These are phyloP conservation scores for Spea hammondii DNA, from an alignment of 2,797 vertebrate genomes.

Conservation along the genomic window DNA sequence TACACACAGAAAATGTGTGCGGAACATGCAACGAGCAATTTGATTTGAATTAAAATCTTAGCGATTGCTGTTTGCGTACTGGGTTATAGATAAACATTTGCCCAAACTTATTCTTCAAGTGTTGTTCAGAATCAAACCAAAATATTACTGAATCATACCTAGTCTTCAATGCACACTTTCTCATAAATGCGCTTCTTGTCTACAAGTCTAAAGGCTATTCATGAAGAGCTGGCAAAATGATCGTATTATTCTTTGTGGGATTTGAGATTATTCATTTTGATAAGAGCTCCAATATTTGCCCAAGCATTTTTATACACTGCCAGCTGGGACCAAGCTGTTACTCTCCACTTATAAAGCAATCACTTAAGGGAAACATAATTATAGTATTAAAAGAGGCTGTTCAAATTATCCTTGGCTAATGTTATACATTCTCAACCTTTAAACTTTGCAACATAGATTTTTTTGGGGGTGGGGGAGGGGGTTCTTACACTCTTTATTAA, in stretches of 20 bases:
- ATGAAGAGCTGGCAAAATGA: conserved; percentile 38
- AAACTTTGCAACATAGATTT: conserved; percentile 13
- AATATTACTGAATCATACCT: conserved; percentile 1
- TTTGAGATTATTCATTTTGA: conserved; percentile 46
- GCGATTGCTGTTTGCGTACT: no score
- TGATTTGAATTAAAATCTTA: no score
- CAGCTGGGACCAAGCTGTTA: conserved; percentile 46
- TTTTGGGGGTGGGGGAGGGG: background rate
- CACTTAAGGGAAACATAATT: conserved; percentile 52
- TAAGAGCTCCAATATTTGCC: conserved; percentile 50
- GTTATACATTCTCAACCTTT: conserved; percentile 42
- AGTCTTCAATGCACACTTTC: conserved; percentile 14
- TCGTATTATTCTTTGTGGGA: conserved; percentile 48
- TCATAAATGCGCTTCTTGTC: conserved; percentile 43
- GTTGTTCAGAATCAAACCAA: background rate
- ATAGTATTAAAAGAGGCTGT: conserved; percentile 48
- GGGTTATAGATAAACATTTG: no score
- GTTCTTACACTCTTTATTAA: conserved; percentile 23
- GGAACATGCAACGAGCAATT: no score
- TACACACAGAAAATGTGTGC: no score
- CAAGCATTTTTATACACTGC: conserved; percentile 48
- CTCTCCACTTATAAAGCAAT: conserved; percentile 54
- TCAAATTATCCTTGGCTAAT: conserved; percentile 50
- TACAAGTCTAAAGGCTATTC: conserved; percentile 39
- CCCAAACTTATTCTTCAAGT: no score